phyloP scores from a whole-genome alignment of 2,113 vertebrate genomes.

The Panthera tigris region DNA sequence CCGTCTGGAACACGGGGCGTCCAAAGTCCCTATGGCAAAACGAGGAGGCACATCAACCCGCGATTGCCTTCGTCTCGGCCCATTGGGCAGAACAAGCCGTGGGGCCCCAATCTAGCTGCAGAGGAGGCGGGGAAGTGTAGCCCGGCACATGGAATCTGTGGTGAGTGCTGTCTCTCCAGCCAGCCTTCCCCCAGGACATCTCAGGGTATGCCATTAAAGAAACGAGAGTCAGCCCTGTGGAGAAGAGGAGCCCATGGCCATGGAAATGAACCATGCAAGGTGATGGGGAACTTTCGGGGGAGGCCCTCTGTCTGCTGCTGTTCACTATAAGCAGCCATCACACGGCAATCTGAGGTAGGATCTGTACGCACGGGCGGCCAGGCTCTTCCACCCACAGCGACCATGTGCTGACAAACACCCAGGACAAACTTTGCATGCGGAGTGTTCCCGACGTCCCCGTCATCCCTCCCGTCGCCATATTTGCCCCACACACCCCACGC shows the following conservation, averaged over 20 bases:
- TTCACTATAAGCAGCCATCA: not conserved
- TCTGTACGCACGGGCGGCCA: not conserved
- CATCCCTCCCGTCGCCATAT: too few relatives aligned
- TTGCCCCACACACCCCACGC: not conserved
- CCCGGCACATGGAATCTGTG: not conserved
- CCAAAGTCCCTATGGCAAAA: not conserved
- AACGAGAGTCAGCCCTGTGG: not conserved
- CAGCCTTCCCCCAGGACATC: not conserved
- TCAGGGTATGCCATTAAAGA: not conserved
- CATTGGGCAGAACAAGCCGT: not conserved
- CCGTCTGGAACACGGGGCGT: not conserved
- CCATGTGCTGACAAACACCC: not conserved
- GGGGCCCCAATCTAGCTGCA: not conserved
- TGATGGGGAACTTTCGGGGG: not conserved
- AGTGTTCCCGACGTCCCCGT: not conserved
- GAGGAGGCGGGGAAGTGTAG: not conserved
- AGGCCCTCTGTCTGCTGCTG: not conserved
- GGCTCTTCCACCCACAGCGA: not conserved
- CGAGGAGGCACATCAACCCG: fast-evolving
- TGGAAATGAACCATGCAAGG: not conserved
- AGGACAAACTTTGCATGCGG: not conserved
- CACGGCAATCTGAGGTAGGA: not conserved
- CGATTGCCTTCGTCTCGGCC: not conserved
- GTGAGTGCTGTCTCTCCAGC: not conserved
- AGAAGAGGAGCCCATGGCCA: not conserved